Percentiles rank a stretch among this genome's conserved stretches.
Evolutionary conservation across 35 echinoderm and acorn worm genomes (phyloP).

Genomic region (Holothuria glaberrima): DNA sequence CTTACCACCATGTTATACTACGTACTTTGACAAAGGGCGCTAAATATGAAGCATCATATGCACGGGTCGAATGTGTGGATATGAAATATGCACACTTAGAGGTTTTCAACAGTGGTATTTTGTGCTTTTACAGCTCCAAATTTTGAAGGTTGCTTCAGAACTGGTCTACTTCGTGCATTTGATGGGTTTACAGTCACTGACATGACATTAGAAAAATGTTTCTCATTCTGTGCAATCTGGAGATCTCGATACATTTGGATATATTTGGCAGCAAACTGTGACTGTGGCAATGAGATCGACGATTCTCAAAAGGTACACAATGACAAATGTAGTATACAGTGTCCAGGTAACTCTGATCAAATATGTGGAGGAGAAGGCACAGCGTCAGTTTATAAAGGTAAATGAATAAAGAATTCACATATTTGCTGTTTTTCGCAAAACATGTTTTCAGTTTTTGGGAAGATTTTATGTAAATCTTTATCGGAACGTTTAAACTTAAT

Average conservation of each 20-base stretch:
- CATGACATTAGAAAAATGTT: constrained; percentile 1
- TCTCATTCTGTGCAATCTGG: not conserved
- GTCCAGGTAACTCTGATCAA: constrained; percentile 2
- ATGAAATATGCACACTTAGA: too few relatives aligned
- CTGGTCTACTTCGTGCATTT: not conserved
- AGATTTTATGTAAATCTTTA: too few relatives aligned
- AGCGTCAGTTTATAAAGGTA: constrained; percentile 10
- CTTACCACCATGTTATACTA: too few relatives aligned
- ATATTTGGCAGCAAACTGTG: not conserved
- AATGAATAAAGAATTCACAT: too few relatives aligned
- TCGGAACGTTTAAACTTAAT: too few relatives aligned
- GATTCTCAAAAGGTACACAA: too few relatives aligned
- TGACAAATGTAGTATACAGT: not conserved
- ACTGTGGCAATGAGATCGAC: not conserved
- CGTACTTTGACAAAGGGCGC: too few relatives aligned
- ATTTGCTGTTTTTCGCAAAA: too few relatives aligned
- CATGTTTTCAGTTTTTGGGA: too few relatives aligned
- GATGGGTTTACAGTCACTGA: not conserved
- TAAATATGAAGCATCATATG: too few relatives aligned
- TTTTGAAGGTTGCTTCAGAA: constrained; percentile 4
- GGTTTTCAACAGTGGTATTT: not conserved
- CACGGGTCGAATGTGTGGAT: not conserved
- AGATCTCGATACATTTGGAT: not conserved
- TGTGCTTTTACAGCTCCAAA: not conserved
- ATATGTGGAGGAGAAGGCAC: constrained; percentile 44